Evolutionary conservation across 64 coral and sea anemone species (phyloP).

Genomic region (Dendronephthya gigantea): DNA sequence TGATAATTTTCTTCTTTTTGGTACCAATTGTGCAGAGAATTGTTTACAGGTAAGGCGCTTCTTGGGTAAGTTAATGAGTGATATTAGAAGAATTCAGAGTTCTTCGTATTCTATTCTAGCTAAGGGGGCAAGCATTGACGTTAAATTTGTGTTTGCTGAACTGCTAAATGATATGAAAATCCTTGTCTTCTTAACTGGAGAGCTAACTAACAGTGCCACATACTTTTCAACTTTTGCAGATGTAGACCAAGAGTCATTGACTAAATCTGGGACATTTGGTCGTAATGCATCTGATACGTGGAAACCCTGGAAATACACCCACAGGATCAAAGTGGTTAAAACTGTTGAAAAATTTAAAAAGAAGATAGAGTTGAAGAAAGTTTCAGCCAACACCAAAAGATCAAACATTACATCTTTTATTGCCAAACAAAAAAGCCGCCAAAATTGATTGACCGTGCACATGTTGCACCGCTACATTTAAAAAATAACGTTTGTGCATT

Average conservation of each 20-base stretch:
- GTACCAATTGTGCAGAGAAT: not conserved
- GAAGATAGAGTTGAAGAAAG: not conserved
- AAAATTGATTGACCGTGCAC: slow-evolving; percentile 45
- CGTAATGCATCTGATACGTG: not conserved
- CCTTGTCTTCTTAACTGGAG: too few relatives aligned
- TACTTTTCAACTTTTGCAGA: not conserved
- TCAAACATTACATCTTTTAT: slow-evolving; percentile 36
- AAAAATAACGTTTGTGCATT: slow-evolving; percentile 63
- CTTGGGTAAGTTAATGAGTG: not conserved
- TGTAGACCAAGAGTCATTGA: not conserved
- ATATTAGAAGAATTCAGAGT: not conserved
- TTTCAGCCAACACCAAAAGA: slow-evolving; percentile 28
- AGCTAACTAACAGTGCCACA: not conserved
- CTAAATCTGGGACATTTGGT: not conserved
- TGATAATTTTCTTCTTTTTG: not conserved
- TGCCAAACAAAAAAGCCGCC: slow-evolving; percentile 32
- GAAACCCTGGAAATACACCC: slow-evolving; percentile 31
- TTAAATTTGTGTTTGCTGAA: not conserved
- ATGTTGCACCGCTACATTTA: not conserved
- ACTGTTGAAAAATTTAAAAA: slow-evolving; percentile 32
- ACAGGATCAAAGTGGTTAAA: slow-evolving; percentile 34
- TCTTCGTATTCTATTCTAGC: not conserved
- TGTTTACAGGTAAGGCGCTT: not conserved
- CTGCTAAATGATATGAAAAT: not conserved
- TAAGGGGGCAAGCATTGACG: not conserved